Conservation (phyloP, 2,113 vertebrate species). For the Sigmodon hispidus region DNA sequence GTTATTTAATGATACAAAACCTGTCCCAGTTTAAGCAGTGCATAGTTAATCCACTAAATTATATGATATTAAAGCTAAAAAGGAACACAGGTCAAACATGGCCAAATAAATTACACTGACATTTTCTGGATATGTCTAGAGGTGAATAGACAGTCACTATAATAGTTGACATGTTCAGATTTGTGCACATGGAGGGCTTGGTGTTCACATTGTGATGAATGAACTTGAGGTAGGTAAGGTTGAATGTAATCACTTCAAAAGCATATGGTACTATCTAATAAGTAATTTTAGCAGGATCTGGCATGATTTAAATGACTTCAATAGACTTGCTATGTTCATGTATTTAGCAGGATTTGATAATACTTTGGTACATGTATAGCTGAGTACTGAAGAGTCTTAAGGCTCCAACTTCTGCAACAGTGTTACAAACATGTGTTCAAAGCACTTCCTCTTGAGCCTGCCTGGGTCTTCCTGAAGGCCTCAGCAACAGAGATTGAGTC, state of each 20-base stretch:
- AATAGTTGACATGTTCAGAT: background rate
- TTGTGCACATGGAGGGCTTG: background rate
- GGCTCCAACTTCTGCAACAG: background rate
- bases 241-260: background rate
- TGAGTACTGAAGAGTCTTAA: background rate
- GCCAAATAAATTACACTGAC: background rate
- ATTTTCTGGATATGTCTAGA: constrained; percentile 27
- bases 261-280: accelerated
- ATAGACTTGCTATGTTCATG: background rate
- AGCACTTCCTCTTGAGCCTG: no score
- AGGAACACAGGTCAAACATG: background rate
- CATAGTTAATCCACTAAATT: background rate
- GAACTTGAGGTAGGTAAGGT: background rate
- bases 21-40: background rate
- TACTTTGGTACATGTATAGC: background rate
- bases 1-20: background rate
- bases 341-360: background rate
- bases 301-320: background rate
- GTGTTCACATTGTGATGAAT: background rate
- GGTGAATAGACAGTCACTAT: background rate
- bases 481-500: no score
- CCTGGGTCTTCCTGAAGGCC: no score
- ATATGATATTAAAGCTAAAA: background rate
- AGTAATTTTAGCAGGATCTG: background rate
- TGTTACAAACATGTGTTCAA: accelerated